Conservation (phyloP, 1,140 invertebrate species). For the Oreohelix idahoensis region DNA sequence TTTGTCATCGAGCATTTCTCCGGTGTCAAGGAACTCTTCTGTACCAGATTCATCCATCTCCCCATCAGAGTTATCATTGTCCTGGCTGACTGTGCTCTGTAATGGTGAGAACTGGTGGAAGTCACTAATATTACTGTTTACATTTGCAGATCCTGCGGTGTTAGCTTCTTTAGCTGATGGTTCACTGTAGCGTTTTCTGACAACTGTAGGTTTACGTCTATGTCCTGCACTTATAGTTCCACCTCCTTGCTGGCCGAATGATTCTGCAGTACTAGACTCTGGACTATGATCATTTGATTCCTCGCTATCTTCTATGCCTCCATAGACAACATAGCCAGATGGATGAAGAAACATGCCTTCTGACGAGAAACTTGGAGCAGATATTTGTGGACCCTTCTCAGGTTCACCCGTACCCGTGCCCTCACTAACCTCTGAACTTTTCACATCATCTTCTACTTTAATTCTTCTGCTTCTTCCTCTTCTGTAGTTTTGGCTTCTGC, state of each 20-base stretch:
- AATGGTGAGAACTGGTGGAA: constrained; percentile 4
- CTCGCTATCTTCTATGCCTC: constrained; percentile 17
- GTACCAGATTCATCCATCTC: not conserved
- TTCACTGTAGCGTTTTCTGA: constrained; percentile 29
- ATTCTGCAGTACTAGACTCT: not conserved
- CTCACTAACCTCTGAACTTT: constrained; percentile 10
- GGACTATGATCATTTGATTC: constrained; percentile 3
- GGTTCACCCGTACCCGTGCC: constrained; percentile 45
- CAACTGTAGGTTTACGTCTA: constrained; percentile 32
- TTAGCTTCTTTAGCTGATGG: constrained; percentile 16
- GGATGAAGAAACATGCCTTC: constrained; percentile 39
- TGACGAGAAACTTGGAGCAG: constrained; percentile 37
- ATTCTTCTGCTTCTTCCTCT: not conserved
- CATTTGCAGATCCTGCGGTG: not conserved
- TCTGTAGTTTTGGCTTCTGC: not conserved
- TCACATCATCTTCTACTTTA: not conserved
- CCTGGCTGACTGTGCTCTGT: not conserved
- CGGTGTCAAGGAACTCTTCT: constrained; percentile 18
- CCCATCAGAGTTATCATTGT: not conserved
- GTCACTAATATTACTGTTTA: not conserved
- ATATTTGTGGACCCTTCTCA: constrained; percentile 41
- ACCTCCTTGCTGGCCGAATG: not conserved
- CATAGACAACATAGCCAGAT: constrained; percentile 40
- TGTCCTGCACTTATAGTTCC: not conserved
- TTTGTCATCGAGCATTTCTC: constrained; percentile 33